Base-by-base conservation (phyloP, 2,113 vertebrate genomes). In the Trematomus loennbergii region DNA sequence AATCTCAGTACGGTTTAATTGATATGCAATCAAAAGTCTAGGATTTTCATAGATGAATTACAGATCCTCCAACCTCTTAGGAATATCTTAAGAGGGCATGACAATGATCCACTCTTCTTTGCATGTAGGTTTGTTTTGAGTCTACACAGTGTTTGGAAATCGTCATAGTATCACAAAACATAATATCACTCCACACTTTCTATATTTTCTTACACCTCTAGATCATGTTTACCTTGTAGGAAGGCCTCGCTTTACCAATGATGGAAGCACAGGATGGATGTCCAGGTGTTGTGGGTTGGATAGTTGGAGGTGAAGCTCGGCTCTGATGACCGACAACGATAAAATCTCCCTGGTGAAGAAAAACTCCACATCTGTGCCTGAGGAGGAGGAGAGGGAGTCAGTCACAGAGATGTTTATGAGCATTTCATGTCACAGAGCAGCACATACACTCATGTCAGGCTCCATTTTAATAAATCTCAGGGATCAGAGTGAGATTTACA, bases 301-400 rank as follows among this genome's bases (percentile, higher is more conserved):
- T 6, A 96, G 52, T 1, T 95, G 91, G 20, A 96, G 90, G 91
- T 96, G 95, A 67, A 96, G 88, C 87, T 96, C 95, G 0, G 93
- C 95, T 55, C 92, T 84, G 12, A 48, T 78, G 1, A 95, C 53
- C 0, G 69, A 66, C 54, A 91, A 25, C 0, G 90, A 92, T 45
- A 93, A 75, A 57, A 94, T 88, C 18, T 96, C 95, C 50, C 76
- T 55, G 52, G 81, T 89, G 58, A 96, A 72, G 54, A 94, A 82
- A 48, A 96, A 94, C 88, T 95, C 93, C 33, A 94, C 81, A 2
- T 69, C 85, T 54, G 86, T 77, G 49, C 87, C 95, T 96, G 87
- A 46, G 13, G 74, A 68, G 50, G 4, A 69, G 33, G 2, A 72
- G 58, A n/a, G 6, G 40, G 43, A 25, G 60, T 43, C 29, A 20